A percentile compares a stretch with the other conserved stretches of the same genome.
Evolutionary conservation across 2,797 vertebrate species (phyloP).

Genomic region (Babyrousa celebensis): DNA sequence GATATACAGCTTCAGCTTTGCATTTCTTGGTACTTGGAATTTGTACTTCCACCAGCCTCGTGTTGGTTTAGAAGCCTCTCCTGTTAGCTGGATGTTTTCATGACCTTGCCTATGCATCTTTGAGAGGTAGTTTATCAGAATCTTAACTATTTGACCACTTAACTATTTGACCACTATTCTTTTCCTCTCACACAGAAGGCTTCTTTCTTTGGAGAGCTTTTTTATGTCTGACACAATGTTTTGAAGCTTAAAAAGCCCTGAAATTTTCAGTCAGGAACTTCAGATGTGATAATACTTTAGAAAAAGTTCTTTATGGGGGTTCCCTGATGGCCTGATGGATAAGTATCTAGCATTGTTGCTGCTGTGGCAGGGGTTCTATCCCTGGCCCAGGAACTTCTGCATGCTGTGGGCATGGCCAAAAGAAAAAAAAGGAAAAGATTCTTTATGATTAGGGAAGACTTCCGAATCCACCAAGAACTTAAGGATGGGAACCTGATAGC

Average conservation of each 20-base stretch:
- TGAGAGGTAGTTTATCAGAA: not conserved
- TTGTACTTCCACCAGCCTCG: conserved; percentile 67
- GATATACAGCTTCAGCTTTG: conserved; percentile 53
- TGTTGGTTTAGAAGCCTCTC: conserved; percentile 1
- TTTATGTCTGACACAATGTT: not conserved
- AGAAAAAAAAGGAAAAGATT: not conserved
- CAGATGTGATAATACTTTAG: conserved; percentile 4
- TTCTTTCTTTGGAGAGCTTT: not conserved
- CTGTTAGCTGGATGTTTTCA: not conserved
- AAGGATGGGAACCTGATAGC: not conserved
- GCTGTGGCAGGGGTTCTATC: too few relatives aligned
- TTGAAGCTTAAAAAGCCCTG: conserved; percentile 23
- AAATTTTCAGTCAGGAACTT: conserved; percentile 31
- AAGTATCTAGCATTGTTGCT: too few relatives aligned
- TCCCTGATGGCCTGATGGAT: too few relatives aligned
- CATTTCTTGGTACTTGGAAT: conserved; percentile 17
- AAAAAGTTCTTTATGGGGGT: conserved; percentile 40
- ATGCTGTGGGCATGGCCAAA: too few relatives aligned
- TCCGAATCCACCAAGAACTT: not conserved
- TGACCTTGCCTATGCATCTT: not conserved
- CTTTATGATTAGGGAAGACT: conserved; percentile 43
- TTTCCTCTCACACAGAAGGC: conserved; percentile 22
- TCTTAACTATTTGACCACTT: not conserved
- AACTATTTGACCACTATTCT: not conserved
- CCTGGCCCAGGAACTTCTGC: too few relatives aligned